phyloP scores from a whole-genome alignment of 2,888 invertebrate species.

The Sturmia bella region DNA sequence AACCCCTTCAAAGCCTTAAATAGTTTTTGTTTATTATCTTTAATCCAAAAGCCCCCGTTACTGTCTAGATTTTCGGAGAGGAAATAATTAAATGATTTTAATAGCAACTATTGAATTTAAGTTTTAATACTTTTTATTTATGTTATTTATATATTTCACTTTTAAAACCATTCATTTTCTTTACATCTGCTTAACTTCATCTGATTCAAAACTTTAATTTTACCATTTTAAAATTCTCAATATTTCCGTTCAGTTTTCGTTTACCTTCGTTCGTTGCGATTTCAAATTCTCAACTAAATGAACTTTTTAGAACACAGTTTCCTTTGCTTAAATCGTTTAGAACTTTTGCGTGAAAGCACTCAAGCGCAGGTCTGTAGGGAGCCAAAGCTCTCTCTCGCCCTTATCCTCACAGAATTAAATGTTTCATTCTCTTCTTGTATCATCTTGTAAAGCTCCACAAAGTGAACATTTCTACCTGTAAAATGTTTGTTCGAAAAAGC shows the following conservation, averaged over 20 bases:
- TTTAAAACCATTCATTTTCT: no score
- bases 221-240: not conserved
- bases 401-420: not conserved
- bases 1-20: no score
- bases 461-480: constrained; percentile 9
- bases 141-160: no score
- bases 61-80: no score
- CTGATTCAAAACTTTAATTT: not conserved
- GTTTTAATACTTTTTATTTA: no score
- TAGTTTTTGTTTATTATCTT: no score
- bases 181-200: not conserved
- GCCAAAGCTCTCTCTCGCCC: constrained; percentile 22
- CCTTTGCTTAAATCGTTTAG: not conserved
- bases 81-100: no score
- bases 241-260: constrained; percentile 40
- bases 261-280: constrained; percentile 54
- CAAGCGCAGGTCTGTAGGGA: constrained; percentile 12
- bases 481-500: not conserved
- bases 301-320: constrained; percentile 36
- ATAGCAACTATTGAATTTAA: no score
- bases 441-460: not conserved
- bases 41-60: no score
- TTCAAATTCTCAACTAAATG: constrained; percentile 65
- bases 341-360: not conserved
- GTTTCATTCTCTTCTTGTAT: not conserved